Evolutionary conservation across 2,797 vertebrate genomes (phyloP), one percentile per base, ranked within the genome.

Genomic region (Setipinna tenuifilis): DNA sequence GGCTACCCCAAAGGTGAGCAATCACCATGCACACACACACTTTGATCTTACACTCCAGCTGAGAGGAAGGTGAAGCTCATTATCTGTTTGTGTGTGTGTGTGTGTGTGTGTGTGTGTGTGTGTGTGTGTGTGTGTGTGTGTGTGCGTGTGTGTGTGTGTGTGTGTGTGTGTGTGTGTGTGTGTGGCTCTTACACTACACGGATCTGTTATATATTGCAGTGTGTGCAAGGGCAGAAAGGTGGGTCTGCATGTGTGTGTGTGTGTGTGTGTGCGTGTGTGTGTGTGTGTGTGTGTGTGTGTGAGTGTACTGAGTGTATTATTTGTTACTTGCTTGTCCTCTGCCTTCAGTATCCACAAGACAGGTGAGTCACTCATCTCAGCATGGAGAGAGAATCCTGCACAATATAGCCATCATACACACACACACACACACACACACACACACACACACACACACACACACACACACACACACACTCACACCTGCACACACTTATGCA

Each of bases 31-130:
- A 84, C 78, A 57, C 46, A 78, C 44, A 23, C 58, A 82, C 91
- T 92, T 92, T 92, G 92, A 94, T 93, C 91, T 91, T 90, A 68
- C 10, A 87, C 87, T n/a, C 21, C 44, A 23, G 86, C 83, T 89
- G 90, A 89, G 87, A 87, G 86, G 78, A 80, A 87, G 85, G 89
- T 82, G 85, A 90, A 46, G 90, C 90, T 92, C 90, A 92, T 94
- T 94, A 94, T 89, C 87, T 89, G 83, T 81, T 85, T 88, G 88
- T 87, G 91, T 92, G 75, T 44, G 75, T 84, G 88, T 88, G 88
- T 90, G 86, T 89, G 58, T 61, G 58, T 61, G 58, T 62, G 61
- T 62, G 61, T 62, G n/a, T 62, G 61, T 62, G 61, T 62, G 61
- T 62, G 61, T 62, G 61, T 62, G 61, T 65, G 61, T 65, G 23